Evolutionary conservation across 64 coral and sea anemone genomes (phyloP).

Genomic region (Acropora tenuis): DNA sequence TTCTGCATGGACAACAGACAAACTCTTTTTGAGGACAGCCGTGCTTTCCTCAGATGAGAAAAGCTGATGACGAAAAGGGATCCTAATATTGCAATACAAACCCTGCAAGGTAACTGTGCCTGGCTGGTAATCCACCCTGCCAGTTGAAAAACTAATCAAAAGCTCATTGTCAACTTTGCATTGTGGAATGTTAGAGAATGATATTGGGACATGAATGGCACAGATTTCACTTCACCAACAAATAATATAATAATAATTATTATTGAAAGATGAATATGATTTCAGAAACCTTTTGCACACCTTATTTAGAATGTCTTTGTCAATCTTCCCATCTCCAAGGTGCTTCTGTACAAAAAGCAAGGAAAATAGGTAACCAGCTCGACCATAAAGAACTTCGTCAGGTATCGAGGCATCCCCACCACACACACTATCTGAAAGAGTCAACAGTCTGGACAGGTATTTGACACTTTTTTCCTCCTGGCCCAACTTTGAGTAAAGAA

Average conservation of each 20-base stretch:
- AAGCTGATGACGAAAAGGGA: too few species aligned
- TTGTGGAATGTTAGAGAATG: too few species aligned
- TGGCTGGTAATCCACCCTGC: too few species aligned
- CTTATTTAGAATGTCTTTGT: conserved; percentile 59
- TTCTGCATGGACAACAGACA: too few species aligned
- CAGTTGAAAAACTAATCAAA: too few species aligned
- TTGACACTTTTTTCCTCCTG: conserved; percentile 60
- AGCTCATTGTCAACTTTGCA: too few species aligned
- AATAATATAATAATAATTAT: not conserved
- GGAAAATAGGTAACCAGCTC: conserved; percentile 91
- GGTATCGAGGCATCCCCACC: conserved; percentile 72
- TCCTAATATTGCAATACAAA: too few species aligned
- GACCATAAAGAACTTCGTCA: conserved; percentile 94
- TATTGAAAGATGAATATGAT: not conserved
- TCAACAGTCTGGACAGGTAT: conserved; percentile 55
- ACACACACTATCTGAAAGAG: conserved; percentile 80
- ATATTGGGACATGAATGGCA: too few species aligned
- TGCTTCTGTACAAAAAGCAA: conserved; percentile 77
- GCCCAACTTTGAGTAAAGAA: conserved; percentile 78
- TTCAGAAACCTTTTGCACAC: not conserved
- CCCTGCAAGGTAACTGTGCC: too few species aligned
- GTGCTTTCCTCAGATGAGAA: too few species aligned
- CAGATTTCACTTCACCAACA: too few species aligned
- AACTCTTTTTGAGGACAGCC: too few species aligned
- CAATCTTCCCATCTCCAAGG: conserved; percentile 74